Base-by-base conservation (phyloP, 2,888 invertebrate species). In the Antitype chi region DNA sequence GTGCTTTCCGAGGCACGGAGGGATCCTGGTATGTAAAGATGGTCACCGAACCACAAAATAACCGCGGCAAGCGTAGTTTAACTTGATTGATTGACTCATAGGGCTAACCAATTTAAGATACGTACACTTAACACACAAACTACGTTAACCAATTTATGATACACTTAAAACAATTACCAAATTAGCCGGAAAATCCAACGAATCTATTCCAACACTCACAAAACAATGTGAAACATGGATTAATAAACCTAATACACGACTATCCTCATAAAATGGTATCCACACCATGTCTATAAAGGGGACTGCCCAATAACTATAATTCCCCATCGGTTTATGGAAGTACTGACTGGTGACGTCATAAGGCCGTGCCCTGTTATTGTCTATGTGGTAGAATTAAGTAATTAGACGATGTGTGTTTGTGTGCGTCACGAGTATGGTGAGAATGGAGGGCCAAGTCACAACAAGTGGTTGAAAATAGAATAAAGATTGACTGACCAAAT, bases 361-460 rank as follows among this genome's bases (percentile, higher is more conserved):
- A 13, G 75, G 43, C 72, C 82, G 32, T 57, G 69, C 82, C 82
- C 66, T 68, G 71, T 70, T 74, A 55, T 70, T 73, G 49, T 68
- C 38, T 55, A 23, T 75, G 55, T 64, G 68, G 28, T 76, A 32
- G 78, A 80, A 86, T 82, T 87, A 87, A 86, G 87, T 86, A 85
- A 86, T 86, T 87, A 86, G 72, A 59, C 38, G 38, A 57, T 52
- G 23, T 66, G 59, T 53, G 43, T 76, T 68, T 73, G 70, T 67
- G 13, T 63, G 66, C 25, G 43, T 1, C 53, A 55, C 15, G 74
- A 70, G 66, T 68, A 59, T 52, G 23, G 0, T 52, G 11, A 8
- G 5, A 64, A 64, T 78, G 71, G 60, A 74, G 25, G 13, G 43
- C 20, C 4, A 23, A 47, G 53, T 43, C n/a, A 1, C 2, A 28